Base-by-base conservation (phyloP, 1,140 invertebrate species). In the Elysia chlorotica region DNA sequence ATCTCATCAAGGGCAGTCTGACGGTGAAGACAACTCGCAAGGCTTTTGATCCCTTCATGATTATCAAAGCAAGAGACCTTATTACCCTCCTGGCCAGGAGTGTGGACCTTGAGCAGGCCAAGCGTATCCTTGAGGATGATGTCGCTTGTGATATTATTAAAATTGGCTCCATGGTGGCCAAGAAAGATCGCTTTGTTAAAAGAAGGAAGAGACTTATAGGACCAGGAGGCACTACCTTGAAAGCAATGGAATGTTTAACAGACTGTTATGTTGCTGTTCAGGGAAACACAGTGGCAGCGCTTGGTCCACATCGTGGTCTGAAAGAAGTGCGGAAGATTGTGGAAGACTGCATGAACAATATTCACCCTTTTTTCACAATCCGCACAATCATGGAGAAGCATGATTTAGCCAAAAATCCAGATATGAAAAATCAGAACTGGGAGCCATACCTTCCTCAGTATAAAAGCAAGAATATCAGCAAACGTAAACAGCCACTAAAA, bases 41-140 rank as follows among this genome's bases (percentile, higher is more conserved):
- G 89, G 99, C 97, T 1, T 99, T 95, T 95, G 98, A 99, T 90
- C 98, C 98, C 0, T 99, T 95, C 78, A 95, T 98, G 56, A 96
- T 99, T 57, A 91, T 99, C 10, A 99, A 99, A 89, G 95, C 96
- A 10, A 90, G 97, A 76, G 98, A 99, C 86, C 91, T 99, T 87
- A 95, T 99, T 72, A 98, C 98, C 86, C 88, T 99, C 2, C 85
- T 99, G 72, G 95, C 97, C 1, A 89, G 98, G 79, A 98, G 96
- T 87, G 97, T 99, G 21, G 97, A 98, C 0, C 96, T 94, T 83
- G 97, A 99, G 87, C 97, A 99, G 87, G 90, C 91, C 28, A 75
- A 88, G 25, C 79, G 86, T 67, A 83, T 92, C 17, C 78, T 91
- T 3, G 91, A 96, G 78, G 98, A 99, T 89, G 95, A 98, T 65